These are phyloP conservation scores for Arctia plantaginis DNA, from an alignment of 2,888 invertebrate species.

Conservation along the genomic window DNA sequence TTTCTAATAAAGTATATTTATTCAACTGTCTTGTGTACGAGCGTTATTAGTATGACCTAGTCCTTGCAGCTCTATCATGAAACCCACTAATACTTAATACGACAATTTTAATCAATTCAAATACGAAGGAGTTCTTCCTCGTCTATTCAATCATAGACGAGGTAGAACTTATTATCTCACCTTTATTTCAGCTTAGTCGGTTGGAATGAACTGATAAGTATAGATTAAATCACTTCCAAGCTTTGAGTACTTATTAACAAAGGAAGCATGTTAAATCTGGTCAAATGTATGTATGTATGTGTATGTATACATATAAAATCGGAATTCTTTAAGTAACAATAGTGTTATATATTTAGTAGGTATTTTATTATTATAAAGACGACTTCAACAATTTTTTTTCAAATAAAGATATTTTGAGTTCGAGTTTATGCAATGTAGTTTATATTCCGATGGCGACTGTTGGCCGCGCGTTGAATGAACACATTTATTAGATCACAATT, in stretches of 20 bases:
- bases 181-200: not conserved
- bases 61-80: constrained; percentile 11
- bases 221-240: not conserved
- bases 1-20: not conserved
- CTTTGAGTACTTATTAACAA: not conserved
- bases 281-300: not conserved
- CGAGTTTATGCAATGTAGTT: no score
- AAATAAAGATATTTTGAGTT: no score
- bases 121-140: not conserved
- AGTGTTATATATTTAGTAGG: no score
- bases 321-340: no score
- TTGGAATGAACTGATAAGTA: not conserved
- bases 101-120: constrained; percentile 9
- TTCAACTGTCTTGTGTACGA: not conserved
- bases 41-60: not conserved
- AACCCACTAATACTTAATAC: constrained; percentile 39
- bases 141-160: not conserved
- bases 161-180: not conserved
- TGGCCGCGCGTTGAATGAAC: no score
- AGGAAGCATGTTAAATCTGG: not conserved
- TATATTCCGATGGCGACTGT: no score
- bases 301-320: no score
- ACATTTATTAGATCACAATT: no score
- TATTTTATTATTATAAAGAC: no score
- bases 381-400: no score